phyloP scores from a whole-genome alignment of 2,797 vertebrate species.

The Enteromius anoplus region DNA sequence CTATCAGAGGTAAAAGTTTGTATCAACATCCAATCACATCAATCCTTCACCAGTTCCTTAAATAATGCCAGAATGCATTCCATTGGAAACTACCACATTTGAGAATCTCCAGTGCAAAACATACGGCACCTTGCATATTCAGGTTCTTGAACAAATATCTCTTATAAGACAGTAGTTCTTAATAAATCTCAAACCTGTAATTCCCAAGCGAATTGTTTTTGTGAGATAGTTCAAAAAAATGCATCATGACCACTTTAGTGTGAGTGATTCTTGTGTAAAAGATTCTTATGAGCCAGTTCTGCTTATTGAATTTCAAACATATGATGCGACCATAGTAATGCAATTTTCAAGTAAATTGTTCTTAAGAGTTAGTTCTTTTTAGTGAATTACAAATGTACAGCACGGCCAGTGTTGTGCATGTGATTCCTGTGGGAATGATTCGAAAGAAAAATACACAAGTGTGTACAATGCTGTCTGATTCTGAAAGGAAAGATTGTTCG shows the following conservation, averaged over 20 bases:
- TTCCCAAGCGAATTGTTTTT: neutral
- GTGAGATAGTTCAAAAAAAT: neutral
- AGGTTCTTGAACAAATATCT: neutral
- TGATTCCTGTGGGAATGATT: neutral
- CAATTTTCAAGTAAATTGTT: neutral
- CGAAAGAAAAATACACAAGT: neutral
- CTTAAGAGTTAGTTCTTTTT: neutral
- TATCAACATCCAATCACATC: conserved; percentile 18
- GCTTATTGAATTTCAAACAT: neutral
- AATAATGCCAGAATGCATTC: neutral
- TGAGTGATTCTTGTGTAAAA: neutral
- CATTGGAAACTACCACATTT: neutral
- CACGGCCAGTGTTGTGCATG: neutral
- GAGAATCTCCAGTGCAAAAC: neutral
- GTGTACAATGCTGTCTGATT: too few relatives aligned
- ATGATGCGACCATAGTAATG: neutral
- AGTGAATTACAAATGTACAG: neutral
- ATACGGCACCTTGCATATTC: neutral
- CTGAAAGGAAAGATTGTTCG: too few relatives aligned
- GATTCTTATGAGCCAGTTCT: neutral
- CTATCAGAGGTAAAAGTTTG: conserved; percentile 22
- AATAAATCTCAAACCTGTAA: neutral
- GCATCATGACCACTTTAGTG: neutral
- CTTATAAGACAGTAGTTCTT: neutral
- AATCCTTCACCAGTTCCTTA: neutral